Evolutionary conservation across 2,888 invertebrate species (phyloP).

Genomic region (Rapana venosa): DNA sequence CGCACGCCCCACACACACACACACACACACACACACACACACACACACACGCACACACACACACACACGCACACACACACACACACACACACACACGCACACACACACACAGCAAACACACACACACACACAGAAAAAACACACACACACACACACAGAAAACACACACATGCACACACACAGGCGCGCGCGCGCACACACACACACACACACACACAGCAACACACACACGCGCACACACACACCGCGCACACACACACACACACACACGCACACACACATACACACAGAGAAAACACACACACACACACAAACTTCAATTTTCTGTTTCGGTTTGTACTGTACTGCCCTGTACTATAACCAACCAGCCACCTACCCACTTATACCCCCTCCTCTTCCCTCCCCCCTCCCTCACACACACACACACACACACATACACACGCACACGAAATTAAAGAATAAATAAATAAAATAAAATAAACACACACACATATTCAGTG

Average conservation of each 20-base stretch:
- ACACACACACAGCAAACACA: background rate
- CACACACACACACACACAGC: background rate
- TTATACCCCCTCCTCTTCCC: too few relatives aligned
- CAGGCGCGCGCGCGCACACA: background rate
- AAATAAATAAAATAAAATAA: too few relatives aligned
- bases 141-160: background rate
- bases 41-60: background rate
- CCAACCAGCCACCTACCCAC: too few relatives aligned
- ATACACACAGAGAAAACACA: background rate
- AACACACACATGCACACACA: background rate
- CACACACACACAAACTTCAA: background rate
- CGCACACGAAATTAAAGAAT: too few relatives aligned
- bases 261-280: background rate
- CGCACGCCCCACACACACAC: background rate
- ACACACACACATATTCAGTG: too few relatives aligned
- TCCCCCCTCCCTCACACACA: too few relatives aligned
- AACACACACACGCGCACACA: background rate
- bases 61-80: conserved; percentile 1
- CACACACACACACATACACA: too few relatives aligned
- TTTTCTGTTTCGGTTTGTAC: too few relatives aligned
- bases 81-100: background rate
- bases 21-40: conserved; percentile 18
- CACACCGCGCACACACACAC: background rate
- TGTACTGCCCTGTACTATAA: too few relatives aligned
- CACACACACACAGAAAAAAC: background rate